Evolutionary conservation across 2,113 vertebrate species (phyloP).

Genomic region (Paraplagusia blochii): DNA sequence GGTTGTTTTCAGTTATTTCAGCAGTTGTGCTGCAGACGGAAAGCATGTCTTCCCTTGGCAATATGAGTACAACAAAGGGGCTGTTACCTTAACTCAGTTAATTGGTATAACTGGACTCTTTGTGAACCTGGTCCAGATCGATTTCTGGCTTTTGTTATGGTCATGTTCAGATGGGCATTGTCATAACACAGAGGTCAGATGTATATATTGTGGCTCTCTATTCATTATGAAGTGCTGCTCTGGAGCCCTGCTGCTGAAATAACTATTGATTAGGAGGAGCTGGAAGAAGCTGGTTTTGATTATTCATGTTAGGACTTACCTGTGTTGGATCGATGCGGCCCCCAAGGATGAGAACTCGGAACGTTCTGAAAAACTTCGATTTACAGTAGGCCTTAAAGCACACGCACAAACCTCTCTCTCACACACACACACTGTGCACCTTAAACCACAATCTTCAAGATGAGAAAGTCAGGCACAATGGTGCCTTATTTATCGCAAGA

Average conservation of each 20-base stretch:
- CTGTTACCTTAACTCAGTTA: conserved; percentile 49
- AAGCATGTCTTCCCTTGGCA: conserved; percentile 29
- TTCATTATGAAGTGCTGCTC: conserved; percentile 68
- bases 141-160: conserved; percentile 60
- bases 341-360: conserved; percentile 50
- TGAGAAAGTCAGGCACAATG: too few relatives aligned
- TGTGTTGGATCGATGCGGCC: conserved; percentile 55
- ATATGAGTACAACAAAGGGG: conserved; percentile 48
- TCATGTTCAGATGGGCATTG: conserved; percentile 61
- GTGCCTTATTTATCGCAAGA: too few relatives aligned
- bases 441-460: not conserved
- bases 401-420: not conserved
- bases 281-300: conserved; percentile 57
- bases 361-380: conserved; percentile 33
- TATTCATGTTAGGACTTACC: conserved; percentile 67
- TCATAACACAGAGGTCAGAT: conserved; percentile 69
- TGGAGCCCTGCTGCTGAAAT: conserved; percentile 54
- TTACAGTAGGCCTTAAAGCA: not conserved
- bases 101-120: conserved; percentile 51
- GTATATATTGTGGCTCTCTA: conserved; percentile 56
- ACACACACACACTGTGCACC: conserved; percentile 8
- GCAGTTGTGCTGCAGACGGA: conserved; percentile 41
- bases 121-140: conserved; percentile 55
- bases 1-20: conserved; percentile 45
- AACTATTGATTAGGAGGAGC: conserved; percentile 69